These are phyloP conservation scores for Holcopasites calliopsidis DNA, from an alignment of 1,140 invertebrate genomes.

Conservation along the genomic window DNA sequence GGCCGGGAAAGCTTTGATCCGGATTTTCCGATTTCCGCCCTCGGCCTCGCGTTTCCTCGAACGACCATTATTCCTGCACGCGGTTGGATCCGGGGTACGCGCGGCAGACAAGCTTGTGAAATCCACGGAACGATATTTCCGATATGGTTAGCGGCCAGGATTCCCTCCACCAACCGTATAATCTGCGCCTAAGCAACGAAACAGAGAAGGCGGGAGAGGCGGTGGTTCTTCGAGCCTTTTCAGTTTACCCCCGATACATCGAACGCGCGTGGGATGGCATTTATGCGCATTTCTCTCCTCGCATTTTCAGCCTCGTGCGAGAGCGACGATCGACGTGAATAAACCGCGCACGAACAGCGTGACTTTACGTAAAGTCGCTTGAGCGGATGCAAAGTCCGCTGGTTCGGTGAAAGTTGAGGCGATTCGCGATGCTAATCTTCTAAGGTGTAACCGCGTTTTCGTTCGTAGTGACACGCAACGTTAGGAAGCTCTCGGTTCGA, in stretches of 20 bases:
- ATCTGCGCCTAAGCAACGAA: constrained; percentile 34
- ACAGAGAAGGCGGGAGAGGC: no score
- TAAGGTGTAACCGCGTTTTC: no score
- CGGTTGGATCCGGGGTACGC: background rate
- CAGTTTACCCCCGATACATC: background rate
- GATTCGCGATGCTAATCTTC: no score
- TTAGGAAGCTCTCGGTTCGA: no score
- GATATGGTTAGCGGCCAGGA: constrained; percentile 54
- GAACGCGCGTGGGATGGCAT: background rate
- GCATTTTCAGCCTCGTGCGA: background rate
- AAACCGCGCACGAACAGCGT: background rate
- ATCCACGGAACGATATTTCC: constrained; percentile 53
- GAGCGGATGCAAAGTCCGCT: no score
- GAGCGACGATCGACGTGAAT: no score
- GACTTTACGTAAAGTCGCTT: constrained; percentile 2
- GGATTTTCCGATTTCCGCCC: constrained; percentile 46
- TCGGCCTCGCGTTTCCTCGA: constrained; percentile 11
- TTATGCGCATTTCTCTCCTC: constrained; percentile 3
- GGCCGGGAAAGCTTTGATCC: constrained; percentile 22
- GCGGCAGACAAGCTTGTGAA: constrained; percentile 15
- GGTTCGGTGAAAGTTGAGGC: no score
- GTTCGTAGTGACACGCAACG: no score
- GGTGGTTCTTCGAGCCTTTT: background rate
- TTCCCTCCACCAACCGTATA: constrained; percentile 40
- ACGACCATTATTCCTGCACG: constrained; percentile 14